phyloP scores from a whole-genome alignment of 2,888 invertebrate genomes.

The Cataglyphis altisquamis region DNA sequence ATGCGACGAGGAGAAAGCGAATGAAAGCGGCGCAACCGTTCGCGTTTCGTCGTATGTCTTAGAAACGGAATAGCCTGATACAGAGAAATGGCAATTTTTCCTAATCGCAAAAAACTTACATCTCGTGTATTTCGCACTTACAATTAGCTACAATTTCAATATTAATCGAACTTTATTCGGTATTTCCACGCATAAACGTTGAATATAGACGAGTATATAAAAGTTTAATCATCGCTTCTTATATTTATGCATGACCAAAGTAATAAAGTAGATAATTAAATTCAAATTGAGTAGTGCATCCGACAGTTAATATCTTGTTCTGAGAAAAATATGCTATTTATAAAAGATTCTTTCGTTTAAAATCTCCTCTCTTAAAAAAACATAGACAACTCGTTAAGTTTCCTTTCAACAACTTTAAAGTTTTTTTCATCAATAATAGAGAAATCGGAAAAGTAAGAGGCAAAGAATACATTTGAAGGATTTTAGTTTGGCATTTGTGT shows the following conservation, averaged over 20 bases:
- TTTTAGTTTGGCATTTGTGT: not conserved
- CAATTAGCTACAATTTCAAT: not conserved
- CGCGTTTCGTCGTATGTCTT: not conserved
- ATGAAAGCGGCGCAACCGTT: not conserved
- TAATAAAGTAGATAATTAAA: constrained; percentile 40
- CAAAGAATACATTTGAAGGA: not conserved
- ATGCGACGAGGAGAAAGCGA: constrained; percentile 27
- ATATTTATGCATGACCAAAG: not conserved
- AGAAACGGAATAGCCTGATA: not conserved
- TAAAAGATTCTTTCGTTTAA: not conserved
- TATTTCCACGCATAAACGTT: not conserved
- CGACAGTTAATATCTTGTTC: constrained; percentile 22
- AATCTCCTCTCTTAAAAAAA: not conserved
- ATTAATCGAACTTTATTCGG: constrained; percentile 11
- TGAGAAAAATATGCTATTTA: not conserved
- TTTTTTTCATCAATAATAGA: not conserved
- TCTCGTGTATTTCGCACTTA: not conserved
- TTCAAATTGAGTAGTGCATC: constrained; percentile 18
- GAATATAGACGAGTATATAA: constrained; percentile 12
- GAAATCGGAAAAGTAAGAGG: not conserved
- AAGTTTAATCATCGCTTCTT: constrained; percentile 17
- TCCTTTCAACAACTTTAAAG: not conserved
- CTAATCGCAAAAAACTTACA: not conserved
- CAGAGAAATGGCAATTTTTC: not conserved
- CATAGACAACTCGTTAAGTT: not conserved